A percentile compares a stretch with the other conserved stretches of the same genome.
phyloP scores from a whole-genome alignment of 2,113 vertebrate genomes.

The Nibea coibor region DNA sequence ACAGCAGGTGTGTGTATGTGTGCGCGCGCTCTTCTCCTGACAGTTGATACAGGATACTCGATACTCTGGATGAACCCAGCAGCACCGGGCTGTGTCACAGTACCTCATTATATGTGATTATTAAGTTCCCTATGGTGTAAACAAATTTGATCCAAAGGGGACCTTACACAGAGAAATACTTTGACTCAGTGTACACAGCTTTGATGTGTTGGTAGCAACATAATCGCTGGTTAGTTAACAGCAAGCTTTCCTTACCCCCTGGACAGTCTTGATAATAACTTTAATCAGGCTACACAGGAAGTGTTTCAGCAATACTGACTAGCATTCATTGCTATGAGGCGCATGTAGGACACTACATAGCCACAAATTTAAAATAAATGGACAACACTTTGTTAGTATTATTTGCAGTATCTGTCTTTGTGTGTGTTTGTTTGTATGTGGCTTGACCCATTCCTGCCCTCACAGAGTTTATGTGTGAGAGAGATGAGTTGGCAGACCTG shows the following conservation, averaged over 20 bases:
- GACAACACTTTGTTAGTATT: not conserved
- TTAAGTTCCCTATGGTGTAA: conserved; percentile 16
- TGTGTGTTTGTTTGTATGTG: conserved; percentile 48
- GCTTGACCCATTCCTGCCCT: conserved; percentile 18
- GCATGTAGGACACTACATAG: not conserved
- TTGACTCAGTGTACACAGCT: not conserved
- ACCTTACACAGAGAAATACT: not conserved
- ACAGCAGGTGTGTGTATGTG: conserved; percentile 31
- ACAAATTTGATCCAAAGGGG: not conserved
- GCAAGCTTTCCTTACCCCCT: not conserved
- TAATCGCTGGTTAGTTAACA: not conserved
- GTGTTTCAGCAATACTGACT: not conserved
- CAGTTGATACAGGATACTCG: conserved; percentile 38
- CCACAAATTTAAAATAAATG: too few species aligned
- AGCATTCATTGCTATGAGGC: not conserved
- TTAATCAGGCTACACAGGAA: not conserved
- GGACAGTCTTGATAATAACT: not conserved
- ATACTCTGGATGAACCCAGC: conserved; percentile 31
- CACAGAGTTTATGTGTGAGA: conserved; percentile 80
- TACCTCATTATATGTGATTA: conserved; percentile 31
- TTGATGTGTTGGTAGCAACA: not conserved
- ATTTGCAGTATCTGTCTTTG: not conserved
- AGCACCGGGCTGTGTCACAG: conserved; percentile 20
- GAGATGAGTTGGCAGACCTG: conserved; percentile 77
- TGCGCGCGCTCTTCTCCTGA: conserved; percentile 4